Evolutionary conservation across 1,140 invertebrate genomes (phyloP).

Genomic region (Maniola jurtina): DNA sequence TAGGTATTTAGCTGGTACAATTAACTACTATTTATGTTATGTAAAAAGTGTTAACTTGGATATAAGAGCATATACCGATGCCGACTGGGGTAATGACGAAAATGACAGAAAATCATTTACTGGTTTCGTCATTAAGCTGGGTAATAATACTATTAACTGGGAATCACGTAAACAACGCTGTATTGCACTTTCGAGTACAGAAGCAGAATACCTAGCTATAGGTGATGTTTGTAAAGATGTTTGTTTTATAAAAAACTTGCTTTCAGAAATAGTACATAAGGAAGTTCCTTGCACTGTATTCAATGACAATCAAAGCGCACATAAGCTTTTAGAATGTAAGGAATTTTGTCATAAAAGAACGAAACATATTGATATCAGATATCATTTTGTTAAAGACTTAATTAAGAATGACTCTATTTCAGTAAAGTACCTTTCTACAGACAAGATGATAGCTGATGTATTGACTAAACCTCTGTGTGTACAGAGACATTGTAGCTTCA

Average conservation of each 20-base stretch:
- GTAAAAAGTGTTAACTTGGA: constrained; percentile 6
- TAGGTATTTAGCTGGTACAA: constrained; percentile 16
- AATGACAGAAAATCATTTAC: constrained; percentile 13
- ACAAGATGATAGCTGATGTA: constrained; percentile 14
- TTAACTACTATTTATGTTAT: constrained; percentile 10
- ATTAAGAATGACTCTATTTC: not conserved
- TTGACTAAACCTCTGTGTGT: constrained; percentile 14
- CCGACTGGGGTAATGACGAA: not conserved
- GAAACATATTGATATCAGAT: constrained; percentile 14
- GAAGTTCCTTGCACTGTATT: constrained; percentile 5
- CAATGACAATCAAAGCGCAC: constrained; percentile 15
- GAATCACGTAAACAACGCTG: constrained; percentile 17
- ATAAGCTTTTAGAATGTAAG: constrained; percentile 18
- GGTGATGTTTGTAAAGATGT: constrained; percentile 18
- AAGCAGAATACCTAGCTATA: constrained; percentile 14
- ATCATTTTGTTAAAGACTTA: constrained; percentile 15
- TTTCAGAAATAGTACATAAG: not conserved
- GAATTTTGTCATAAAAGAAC: constrained; percentile 14
- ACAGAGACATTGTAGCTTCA: constrained; percentile 6
- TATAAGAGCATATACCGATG: constrained; percentile 7
- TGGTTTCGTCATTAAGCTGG: constrained; percentile 11
- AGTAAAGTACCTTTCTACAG: constrained; percentile 12
- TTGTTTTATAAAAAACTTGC: constrained; percentile 6
- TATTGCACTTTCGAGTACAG: constrained; percentile 17
- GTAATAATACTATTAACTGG: constrained; percentile 16